Base-by-base conservation (phyloP, 2,797 vertebrate species). In the Salmo trutta region DNA sequence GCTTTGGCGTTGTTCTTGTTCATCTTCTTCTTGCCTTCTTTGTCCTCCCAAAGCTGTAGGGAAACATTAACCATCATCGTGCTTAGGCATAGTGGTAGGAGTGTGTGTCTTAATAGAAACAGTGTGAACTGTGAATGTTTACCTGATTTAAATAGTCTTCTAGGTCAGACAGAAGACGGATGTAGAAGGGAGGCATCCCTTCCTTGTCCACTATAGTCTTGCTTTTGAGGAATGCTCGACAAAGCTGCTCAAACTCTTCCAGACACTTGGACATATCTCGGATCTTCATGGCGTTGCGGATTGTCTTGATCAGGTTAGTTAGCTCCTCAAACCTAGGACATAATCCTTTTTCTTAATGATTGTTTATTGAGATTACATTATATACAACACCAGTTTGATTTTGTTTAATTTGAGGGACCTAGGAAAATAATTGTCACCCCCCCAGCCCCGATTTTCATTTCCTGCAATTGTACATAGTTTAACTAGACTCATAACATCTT, bases 241-340 rank as follows among this genome's bases (percentile, higher is more conserved):
- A 96, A 54, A 98, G 83, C 88, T 96, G 94, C 87, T 98, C 97
- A 88, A 98, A 98, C 86, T 98, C 97, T 90, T 98, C 97, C 78
- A 98, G 84, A 89, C 96, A 97, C 84, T 97, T 96, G 73, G 97
- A 92, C 90, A 98, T 96, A 90, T 98, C 97, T 1, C 96, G 93
- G 81, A 98, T 98, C 93, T 98, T 98, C 96, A 98, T 98, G 73
- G 97, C 97, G 82, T 98, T 98, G 29, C 96, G 95, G 81, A 98
- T 97, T 0, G 97, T 97, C 83, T 96, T 96, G 82, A 98, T 98
- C 66, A 96, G 87, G 89, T 97, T 98, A 27, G 96, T 97, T 81
- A 98, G 87, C 91, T 98, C 97, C 85, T 98, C 97, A 86, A 98
- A 98, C 87, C 97, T 98, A 67, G 33, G 15, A 75, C 17, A 29